Percentiles rank a stretch among this genome's conserved stretches.
These are phyloP conservation scores for Dipodomys spectabilis DNA, from an alignment of 2,113 vertebrate genomes.

Conservation along the genomic window DNA sequence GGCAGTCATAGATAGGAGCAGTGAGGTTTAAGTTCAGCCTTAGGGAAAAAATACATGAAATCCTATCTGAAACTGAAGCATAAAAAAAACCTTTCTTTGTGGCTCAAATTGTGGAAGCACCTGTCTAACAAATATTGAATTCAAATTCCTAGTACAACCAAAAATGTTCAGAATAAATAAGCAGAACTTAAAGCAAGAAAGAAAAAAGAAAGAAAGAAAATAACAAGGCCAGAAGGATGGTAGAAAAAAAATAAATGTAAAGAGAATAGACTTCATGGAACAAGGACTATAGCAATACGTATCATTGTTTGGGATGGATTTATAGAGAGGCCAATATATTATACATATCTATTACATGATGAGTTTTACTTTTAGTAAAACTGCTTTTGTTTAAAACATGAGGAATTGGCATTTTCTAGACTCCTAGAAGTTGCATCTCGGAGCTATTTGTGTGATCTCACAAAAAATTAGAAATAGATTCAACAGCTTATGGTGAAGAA, in stretches of 20 bases:
- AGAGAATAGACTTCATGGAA: neutral
- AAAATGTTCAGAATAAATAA: neutral
- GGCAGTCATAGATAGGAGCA: no score
- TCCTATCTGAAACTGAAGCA: no score
- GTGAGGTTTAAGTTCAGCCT: no score
- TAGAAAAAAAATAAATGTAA: neutral
- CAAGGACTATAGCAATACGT: neutral
- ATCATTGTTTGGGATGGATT: neutral
- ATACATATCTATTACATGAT: neutral
- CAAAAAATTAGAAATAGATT: slow-evolving; percentile 30
- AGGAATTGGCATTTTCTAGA: neutral
- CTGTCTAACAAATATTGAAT: no score
- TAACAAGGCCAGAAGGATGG: neutral
- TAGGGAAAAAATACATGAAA: no score
- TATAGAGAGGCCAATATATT: neutral
- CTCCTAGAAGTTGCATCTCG: neutral
- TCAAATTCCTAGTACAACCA: no score
- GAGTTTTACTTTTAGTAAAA: neutral
- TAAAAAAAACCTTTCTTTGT: no score
- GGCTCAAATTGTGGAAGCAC: no score
- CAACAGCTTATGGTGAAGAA: neutral
- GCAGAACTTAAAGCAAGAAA: neutral
- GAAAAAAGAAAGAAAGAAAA: neutral
- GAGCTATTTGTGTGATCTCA: neutral
- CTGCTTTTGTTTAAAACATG: slow-evolving; percentile 12